These are phyloP conservation scores for Botia kubotai DNA, from an alignment of 2,797 vertebrate genomes.

Conservation along the genomic window DNA sequence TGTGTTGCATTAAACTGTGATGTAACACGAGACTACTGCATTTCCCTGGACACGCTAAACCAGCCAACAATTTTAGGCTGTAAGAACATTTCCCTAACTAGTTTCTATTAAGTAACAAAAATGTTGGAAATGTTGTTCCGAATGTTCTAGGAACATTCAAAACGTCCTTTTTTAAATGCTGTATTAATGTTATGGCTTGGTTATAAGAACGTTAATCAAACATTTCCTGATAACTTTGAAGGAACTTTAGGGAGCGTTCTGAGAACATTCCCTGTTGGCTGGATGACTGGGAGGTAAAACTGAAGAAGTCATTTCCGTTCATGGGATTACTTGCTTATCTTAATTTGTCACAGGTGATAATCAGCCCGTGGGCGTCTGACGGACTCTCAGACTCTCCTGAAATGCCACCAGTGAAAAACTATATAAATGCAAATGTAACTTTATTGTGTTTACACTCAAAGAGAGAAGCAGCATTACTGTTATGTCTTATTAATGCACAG, in stretches of 20 bases:
- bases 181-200: too few species aligned
- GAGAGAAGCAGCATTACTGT: conserved; percentile 62
- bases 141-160: too few species aligned
- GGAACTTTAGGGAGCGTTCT: too few species aligned
- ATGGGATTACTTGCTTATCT: conserved; percentile 79
- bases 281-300: conserved; percentile 53
- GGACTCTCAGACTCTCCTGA: conserved; percentile 64
- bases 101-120: too few species aligned
- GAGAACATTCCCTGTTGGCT: too few species aligned
- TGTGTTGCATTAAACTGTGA: conserved; percentile 55
- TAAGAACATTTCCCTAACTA: too few species aligned
- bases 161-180: conserved; percentile 19
- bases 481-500: conserved; percentile 70
- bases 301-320: conserved; percentile 74
- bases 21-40: conserved; percentile 38
- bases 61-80: not conserved
- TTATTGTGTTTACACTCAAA: conserved; percentile 82
- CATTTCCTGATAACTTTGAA: too few species aligned
- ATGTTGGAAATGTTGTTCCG: too few species aligned
- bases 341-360: conserved; percentile 81
- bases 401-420: conserved; percentile 71
- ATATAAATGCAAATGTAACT: conserved; percentile 85
- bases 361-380: conserved; percentile 75
- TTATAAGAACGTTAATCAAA: too few species aligned
- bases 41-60: conserved; percentile 62